Evolutionary conservation across 2,113 vertebrate species (phyloP), one percentile per base, ranked within the genome.

Genomic region (Struthio camelus): DNA sequence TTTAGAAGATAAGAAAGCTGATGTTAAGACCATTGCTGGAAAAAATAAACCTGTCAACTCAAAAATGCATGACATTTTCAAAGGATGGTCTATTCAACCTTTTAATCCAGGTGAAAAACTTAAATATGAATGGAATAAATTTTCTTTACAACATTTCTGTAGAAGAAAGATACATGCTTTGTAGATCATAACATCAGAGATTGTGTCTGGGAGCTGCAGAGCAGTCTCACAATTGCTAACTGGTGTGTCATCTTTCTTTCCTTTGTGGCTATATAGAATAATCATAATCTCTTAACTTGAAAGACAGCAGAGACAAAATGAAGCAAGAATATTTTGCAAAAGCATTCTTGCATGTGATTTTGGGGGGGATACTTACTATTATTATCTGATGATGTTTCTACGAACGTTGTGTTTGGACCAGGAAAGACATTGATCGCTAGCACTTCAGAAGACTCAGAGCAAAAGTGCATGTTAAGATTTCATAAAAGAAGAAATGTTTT

Each of bases 21-120:
- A 99, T 80, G 99, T 99, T 94, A 99, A 99, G 98, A 99, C 98
- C 91, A 98, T 97, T 92, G 98, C 99, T 53, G 99, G 99, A 58
- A 99, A 99, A 97, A 98, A 98, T 96, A 99, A 98, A 97, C 99
- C 99, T 3, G 97, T 99, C 85, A 99, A 99, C 62, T 99, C 99
- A 88, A 99, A 98, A 96, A 98, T 99, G 94, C 99, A 98, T 70
- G 99, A 99, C 97, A 98, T 99, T 97, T 99, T 99, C 97, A 99
- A 97, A 93, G 99, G 99, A 97, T 99, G 99, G 99, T 99, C 99
- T 94, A 97, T 99, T 96, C 98, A 99, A 94, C 99, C 99, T 53
- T 98, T 99, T 94, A 99, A 99, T 93, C 98, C 99, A 98, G 99
- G 99, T 99, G 98, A 93, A 94, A 94, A 96, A 91, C 92, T 95